Conservation (phyloP, 2,113 vertebrate genomes). For the Osmerus eperlanus region DNA sequence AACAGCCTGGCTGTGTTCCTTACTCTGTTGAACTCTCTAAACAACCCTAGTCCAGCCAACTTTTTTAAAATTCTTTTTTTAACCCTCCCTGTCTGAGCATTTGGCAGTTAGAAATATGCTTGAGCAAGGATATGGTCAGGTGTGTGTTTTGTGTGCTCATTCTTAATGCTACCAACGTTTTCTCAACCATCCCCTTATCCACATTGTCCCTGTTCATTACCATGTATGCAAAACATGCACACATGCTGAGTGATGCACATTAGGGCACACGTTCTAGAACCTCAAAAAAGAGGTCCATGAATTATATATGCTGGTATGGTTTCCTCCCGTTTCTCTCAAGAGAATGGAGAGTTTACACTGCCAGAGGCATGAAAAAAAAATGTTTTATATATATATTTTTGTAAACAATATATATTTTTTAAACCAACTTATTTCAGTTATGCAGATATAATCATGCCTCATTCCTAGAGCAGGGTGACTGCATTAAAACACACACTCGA, state of each 20-base stretch:
- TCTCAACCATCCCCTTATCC: no score
- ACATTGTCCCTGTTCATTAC: background rate
- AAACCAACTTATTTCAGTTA: no score
- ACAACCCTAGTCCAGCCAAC: background rate
- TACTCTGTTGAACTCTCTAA: background rate
- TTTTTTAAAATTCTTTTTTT: background rate
- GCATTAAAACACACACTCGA: background rate
- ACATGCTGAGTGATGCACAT: background rate
- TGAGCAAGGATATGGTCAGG: no score
- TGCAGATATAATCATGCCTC: no score
- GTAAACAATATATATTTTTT: no score
- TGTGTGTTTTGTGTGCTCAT: no score
- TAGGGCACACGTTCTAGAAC: slow-evolving; percentile 1
- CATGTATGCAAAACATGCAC: background rate
- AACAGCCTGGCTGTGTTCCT: background rate
- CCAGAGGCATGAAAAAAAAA: no score
- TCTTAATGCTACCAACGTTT: no score
- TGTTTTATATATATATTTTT: no score
- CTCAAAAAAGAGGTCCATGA: background rate
- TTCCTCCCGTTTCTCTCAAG: background rate
- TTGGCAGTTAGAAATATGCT: background rate
- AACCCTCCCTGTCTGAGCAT: background rate
- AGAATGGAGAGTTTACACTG: background rate
- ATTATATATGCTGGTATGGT: background rate
- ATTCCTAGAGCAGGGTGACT: no score